A percentile compares a stretch with the other conserved stretches of the same genome.
These are phyloP conservation scores for Hyles euphorbiae DNA, from an alignment of 1,140 invertebrate genomes.

Conservation along the genomic window DNA sequence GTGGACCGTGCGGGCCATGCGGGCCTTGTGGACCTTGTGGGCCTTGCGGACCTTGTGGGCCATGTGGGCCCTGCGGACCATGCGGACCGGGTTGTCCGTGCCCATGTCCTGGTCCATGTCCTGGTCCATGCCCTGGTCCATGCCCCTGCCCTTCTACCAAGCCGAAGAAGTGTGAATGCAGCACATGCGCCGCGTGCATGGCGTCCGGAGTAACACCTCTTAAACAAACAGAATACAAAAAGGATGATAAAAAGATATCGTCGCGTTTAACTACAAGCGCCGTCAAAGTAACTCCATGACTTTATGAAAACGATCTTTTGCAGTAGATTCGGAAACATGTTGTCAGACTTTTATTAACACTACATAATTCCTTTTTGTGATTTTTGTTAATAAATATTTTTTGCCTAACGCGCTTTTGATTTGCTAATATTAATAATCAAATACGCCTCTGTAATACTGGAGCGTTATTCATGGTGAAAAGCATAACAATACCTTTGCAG, in stretches of 20 bases:
- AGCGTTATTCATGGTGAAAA: conserved; percentile 26
- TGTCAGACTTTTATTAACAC: neutral
- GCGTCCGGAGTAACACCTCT: conserved; percentile 6
- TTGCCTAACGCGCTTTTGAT: neutral
- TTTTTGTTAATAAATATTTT: neutral
- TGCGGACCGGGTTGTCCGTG: conserved; percentile 53
- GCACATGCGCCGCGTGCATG: conserved; percentile 23
- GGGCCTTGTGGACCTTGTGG: conserved; percentile 31
- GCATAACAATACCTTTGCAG: conserved; percentile 35
- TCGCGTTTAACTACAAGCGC: conserved; percentile 8
- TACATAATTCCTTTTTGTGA: neutral
- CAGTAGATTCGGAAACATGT: neutral
- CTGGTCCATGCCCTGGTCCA: conserved; percentile 19
- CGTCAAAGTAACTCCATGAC: conserved; percentile 22
- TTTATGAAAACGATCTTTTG: neutral
- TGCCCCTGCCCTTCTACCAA: conserved; percentile 16
- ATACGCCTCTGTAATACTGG: neutral
- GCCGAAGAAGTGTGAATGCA: conserved; percentile 38
- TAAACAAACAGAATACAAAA: conserved; percentile 14
- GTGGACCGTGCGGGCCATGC: conserved; percentile 36
- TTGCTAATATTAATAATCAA: neutral
- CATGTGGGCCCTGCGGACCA: conserved; percentile 62
- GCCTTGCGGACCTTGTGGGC: conserved; percentile 34
- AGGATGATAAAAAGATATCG: conserved; percentile 18
- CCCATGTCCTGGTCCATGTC: conserved; percentile 71